Percentiles rank a stretch among this genome's conserved stretches.
Evolutionary conservation across 2,888 invertebrate genomes (phyloP).

Genomic region (Arctia plantaginis): DNA sequence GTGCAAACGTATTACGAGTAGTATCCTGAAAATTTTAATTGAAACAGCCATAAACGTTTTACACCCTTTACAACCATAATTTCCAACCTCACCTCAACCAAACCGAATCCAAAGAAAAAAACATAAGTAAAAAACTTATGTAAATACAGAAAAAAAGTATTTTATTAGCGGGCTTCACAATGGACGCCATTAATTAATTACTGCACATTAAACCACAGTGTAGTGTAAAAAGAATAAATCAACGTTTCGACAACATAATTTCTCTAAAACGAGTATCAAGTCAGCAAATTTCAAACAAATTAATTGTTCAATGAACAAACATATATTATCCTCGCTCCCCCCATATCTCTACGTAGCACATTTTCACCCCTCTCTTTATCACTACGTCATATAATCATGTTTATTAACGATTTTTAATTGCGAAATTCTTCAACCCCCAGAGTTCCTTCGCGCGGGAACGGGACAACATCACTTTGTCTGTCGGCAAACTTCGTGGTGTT

Average conservation of each 20-base stretch:
- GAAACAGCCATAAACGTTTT: background rate
- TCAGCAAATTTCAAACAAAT: background rate
- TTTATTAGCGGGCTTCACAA: background rate
- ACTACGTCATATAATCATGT: conserved; percentile 54
- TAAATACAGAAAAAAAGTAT: background rate
- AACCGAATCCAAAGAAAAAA: background rate
- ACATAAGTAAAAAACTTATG: background rate
- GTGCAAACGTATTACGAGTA: background rate
- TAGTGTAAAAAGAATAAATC: conserved; percentile 4
- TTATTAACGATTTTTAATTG: conserved; percentile 68
- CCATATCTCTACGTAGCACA: conserved; percentile 27
- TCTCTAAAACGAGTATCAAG: background rate
- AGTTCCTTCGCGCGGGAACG: conserved; percentile 50
- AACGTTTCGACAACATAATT: conserved; percentile 1
- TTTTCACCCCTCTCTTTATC: conserved; percentile 41
- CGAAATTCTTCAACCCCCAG: conserved; percentile 58
- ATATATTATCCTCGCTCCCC: background rate
- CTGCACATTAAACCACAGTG: background rate
- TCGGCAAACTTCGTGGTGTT: conserved; percentile 53
- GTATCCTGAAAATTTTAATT: background rate
- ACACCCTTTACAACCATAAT: background rate
- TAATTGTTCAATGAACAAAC: conserved; percentile 1
- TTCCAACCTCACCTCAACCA: background rate
- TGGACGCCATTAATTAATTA: background rate
- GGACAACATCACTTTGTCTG: conserved; percentile 40